A percentile compares a stretch with the other conserved stretches of the same genome.
Evolutionary conservation across 2,888 invertebrate species (phyloP).

Genomic region (Epinotia nisella): DNA sequence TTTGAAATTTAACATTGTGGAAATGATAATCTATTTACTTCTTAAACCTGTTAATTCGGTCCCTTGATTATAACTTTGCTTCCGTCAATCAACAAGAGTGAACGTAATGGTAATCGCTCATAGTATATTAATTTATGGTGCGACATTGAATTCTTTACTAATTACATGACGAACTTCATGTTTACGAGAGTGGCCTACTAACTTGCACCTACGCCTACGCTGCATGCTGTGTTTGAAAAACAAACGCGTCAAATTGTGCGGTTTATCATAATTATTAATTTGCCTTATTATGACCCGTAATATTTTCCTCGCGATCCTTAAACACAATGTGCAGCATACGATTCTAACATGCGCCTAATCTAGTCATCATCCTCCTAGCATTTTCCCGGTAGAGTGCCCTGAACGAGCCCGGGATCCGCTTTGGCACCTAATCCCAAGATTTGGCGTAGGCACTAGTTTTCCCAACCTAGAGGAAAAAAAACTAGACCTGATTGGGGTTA

Average conservation of each 20-base stretch:
- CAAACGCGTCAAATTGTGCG: too few species aligned
- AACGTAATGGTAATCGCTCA: slow-evolving; percentile 6
- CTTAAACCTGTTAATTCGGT: not conserved
- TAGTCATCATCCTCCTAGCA: too few species aligned
- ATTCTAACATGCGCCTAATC: not conserved
- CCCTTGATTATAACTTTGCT: not conserved
- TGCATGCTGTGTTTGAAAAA: not conserved
- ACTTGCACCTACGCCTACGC: not conserved
- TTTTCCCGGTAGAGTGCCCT: too few species aligned
- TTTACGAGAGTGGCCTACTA: not conserved
- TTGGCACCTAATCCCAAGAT: too few species aligned
- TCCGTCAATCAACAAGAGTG: slow-evolving; percentile 20
- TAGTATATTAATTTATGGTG: slow-evolving; percentile 18
- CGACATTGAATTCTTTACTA: slow-evolving; percentile 6
- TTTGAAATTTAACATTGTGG: too few species aligned
- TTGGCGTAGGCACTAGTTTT: too few species aligned
- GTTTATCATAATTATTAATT: too few species aligned
- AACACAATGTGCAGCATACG: not conserved
- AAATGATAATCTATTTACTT: too few species aligned
- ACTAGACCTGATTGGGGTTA: too few species aligned
- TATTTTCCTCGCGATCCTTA: not conserved
- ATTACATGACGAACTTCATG: not conserved
- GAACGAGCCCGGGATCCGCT: too few species aligned
- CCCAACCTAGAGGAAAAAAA: too few species aligned
- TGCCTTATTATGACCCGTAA: not conserved